phyloP scores from a whole-genome alignment of 2,113 vertebrate species.

The Numida meleagris region DNA sequence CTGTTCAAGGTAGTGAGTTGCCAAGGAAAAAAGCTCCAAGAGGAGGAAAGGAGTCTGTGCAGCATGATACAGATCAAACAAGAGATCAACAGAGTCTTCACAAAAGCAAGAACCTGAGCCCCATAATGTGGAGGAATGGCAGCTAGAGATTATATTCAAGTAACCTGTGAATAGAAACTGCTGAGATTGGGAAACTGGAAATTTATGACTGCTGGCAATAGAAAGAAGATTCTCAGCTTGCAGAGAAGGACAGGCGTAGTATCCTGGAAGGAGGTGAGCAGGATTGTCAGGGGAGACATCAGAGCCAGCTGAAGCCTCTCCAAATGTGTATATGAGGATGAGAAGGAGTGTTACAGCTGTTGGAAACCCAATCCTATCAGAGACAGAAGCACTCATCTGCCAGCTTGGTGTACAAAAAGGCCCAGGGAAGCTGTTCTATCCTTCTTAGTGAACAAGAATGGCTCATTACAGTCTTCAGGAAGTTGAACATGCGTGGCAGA shows the following conservation, averaged over 20 bases:
- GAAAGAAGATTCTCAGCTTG: background rate
- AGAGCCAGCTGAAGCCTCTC: background rate
- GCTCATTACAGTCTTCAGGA: background rate
- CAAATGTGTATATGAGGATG: background rate
- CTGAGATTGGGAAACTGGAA: background rate
- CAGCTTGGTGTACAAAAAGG: background rate
- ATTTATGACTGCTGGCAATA: background rate
- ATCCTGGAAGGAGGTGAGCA: background rate
- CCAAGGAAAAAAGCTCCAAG: background rate
- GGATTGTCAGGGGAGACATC: background rate
- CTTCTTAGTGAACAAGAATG: background rate
- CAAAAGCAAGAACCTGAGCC: background rate
- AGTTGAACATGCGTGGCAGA: background rate
- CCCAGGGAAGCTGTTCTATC: background rate
- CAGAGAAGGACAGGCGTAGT: background rate
- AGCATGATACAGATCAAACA: background rate
- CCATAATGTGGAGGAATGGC: background rate
- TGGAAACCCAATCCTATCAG: background rate
- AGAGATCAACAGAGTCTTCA: background rate
- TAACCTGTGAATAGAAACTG: background rate
- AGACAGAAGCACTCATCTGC: background rate
- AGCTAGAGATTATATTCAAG: background rate
- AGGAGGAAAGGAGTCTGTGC: background rate
- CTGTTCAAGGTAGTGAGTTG: background rate
- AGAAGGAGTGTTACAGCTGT: background rate